Evolutionary conservation across 2,888 invertebrate species (phyloP).

Genomic region (Limenitis camilla): DNA sequence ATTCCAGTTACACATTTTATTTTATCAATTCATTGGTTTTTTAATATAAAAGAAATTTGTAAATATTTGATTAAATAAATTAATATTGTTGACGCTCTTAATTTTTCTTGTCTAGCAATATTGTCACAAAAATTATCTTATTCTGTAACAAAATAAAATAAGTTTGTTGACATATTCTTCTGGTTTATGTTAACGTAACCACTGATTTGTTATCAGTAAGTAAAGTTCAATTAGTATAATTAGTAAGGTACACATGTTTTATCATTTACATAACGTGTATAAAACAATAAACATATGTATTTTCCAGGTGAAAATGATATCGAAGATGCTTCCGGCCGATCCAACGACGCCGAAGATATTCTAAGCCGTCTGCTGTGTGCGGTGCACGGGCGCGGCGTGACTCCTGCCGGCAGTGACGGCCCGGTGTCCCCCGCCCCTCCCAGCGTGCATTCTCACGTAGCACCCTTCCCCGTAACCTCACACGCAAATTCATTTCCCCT

Average conservation of each 20-base stretch:
- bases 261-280: background rate
- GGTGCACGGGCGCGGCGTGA: slow-evolving; percentile 36
- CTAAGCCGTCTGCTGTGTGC: slow-evolving; percentile 53
- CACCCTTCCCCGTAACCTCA: too few species aligned
- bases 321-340: slow-evolving; percentile 41
- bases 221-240: background rate
- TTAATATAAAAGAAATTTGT: too few species aligned
- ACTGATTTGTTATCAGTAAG: background rate
- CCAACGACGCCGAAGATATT: slow-evolving; percentile 35
- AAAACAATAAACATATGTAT: slow-evolving; percentile 15
- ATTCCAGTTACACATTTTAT: too few species aligned
- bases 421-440: slow-evolving; percentile 29
- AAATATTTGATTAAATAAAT: too few species aligned
- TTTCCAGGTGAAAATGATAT: slow-evolving; percentile 63
- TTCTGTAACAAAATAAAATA: background rate
- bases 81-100: too few species aligned
- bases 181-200: background rate
- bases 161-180: background rate
- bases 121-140: background rate
- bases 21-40: too few species aligned
- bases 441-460: slow-evolving; percentile 3
- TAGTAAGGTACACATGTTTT: too few species aligned
- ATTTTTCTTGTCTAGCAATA: too few species aligned
- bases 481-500: too few species aligned
- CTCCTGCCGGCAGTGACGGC: slow-evolving; percentile 29